Percentiles rank a stretch among this genome's conserved stretches.
phyloP scores from a whole-genome alignment of 2,797 vertebrate genomes.

The Sciaenops ocellatus region DNA sequence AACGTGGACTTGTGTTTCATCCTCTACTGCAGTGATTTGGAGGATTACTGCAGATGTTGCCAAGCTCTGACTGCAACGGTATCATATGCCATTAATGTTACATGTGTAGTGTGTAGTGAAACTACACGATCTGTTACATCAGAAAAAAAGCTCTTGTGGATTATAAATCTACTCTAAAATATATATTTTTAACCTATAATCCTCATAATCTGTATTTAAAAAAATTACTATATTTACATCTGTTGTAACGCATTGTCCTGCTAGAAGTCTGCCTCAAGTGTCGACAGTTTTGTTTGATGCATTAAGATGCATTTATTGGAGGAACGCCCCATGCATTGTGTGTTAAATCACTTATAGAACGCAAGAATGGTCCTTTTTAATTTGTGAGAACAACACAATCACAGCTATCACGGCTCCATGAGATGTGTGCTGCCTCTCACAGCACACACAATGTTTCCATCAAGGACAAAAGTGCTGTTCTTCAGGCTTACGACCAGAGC shows the following conservation, averaged over 20 bases:
- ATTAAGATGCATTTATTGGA: conserved; percentile 64
- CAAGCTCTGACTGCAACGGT: conserved; percentile 39
- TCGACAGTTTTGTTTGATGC: conserved; percentile 47
- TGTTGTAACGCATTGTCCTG: conserved; percentile 30
- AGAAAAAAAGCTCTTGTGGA: conserved; percentile 45
- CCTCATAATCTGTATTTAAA: conserved; percentile 45
- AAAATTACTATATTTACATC: conserved; percentile 45
- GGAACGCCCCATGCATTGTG: conserved; percentile 31
- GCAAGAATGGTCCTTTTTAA: conserved; percentile 53
- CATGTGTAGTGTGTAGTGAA: conserved; percentile 16
- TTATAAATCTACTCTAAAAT: conserved; percentile 43
- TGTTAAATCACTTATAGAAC: conserved; percentile 74
- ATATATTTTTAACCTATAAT: conserved; percentile 60
- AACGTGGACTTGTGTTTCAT: conserved; percentile 26
- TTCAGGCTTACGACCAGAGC: conserved; percentile 78
- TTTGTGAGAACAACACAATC: conserved; percentile 63
- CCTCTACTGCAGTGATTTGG: conserved; percentile 30
- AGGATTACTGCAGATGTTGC: conserved; percentile 47
- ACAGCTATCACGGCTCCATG: conserved; percentile 47
- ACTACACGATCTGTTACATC: conserved; percentile 42
- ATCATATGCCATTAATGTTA: conserved; percentile 51
- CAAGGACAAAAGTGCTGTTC: conserved; percentile 83
- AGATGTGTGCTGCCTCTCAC: conserved; percentile 57
- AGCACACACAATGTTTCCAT: conserved; percentile 86
- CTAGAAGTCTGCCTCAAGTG: not conserved